Evolutionary conservation across 2,888 invertebrate genomes (phyloP), one percentile per base, ranked within the genome.

Genomic region (Serrognathus titanus): DNA sequence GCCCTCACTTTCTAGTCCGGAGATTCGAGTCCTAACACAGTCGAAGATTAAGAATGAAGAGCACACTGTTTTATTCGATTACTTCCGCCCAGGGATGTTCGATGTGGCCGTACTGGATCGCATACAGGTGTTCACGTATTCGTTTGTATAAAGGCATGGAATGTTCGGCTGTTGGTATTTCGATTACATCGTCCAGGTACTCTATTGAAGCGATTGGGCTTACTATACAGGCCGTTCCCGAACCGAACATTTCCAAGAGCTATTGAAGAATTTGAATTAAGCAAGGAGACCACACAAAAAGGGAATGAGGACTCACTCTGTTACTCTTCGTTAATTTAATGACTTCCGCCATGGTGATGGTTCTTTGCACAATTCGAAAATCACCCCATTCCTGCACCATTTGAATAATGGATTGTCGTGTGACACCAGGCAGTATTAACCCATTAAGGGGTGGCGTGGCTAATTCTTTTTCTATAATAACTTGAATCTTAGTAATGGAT

Each of bases 141-240:
- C 86, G 82, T 73, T 85, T 85, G 75, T 83, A 89, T 16, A 97
- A 70, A 0, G 94, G 89, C 56, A 87, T 82, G 65, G 90, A 85
- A 65, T 87, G 83, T 65, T 86, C 80, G 78, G 85, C 82, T 12
- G 92, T 92, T 50, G 93, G 92, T 63, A 94, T 84, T 50, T 81
- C 71, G 35, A 90, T 80, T 53, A 83, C 77, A 51, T 83, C 79
- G 3, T 86, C 90, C 66, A 88, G 71, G 77, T 91, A 98, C 54
- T 89, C 83, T 59, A 99, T 92, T 59, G 86, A 83, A 55, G 90
- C 89, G 53, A 99, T 87, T 0, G 99, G 98, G 69, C 92, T 93
- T 12, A 99, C 91, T 48, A 97, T 84, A 68, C 94, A 94, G 0
- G 99, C 99, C 20, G 99, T 99, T 54, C 99, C 99, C n/a, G 95